Base-by-base conservation (phyloP, 92 coral and sea anemone species). In the Zoanthus sociatus region DNA sequence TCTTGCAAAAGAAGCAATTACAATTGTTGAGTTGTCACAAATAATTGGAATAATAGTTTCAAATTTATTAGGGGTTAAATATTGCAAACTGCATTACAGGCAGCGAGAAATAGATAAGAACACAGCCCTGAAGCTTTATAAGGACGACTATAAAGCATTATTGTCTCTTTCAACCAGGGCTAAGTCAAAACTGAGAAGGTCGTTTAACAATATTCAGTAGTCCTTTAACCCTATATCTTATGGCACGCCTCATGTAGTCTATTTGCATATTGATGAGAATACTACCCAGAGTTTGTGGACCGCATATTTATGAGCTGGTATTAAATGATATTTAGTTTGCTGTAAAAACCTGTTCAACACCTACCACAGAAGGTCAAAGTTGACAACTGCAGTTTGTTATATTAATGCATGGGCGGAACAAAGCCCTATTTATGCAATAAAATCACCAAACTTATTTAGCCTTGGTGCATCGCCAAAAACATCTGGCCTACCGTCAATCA, bases 51-150 rank as follows among this genome's bases (percentile, higher is more conserved):
- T 51, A 71, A 73, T 87, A 87, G 90, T 90, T 58, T 83, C 90
- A 77, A 79, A 76, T 54, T 90, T 90, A 73, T 86, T 88, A 66
- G 93, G 88, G 60, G 93, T 86, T 86, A 84, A 78, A 50, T 90
- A 70, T 87, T 87, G 89, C 16, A 86, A 86, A 74, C 44, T 86
- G 30, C 71, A 71, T 73, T 90, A 90, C 61, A 78, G 90, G 56
- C 46, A 31, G 32, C 37, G 77, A 5, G 84, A 90, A 79, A 77
- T 71, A 44, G 84, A 86, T 11, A 90, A 87, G 76, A 84, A 53
- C 30, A 16, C 17, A 44, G 94, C 89, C 1, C 83, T 26, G 7
- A 78, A 75, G 26, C 61, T 47, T 13, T 72, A 31, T 67, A 88
- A 91, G 71, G 90, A 87, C 16, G 74, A 88, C 53, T 91, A 67